Percentiles rank a stretch among this genome's conserved stretches.
Evolutionary conservation across 2,797 vertebrate species (phyloP).

Genomic region (Catamblyrhynchus diadema): DNA sequence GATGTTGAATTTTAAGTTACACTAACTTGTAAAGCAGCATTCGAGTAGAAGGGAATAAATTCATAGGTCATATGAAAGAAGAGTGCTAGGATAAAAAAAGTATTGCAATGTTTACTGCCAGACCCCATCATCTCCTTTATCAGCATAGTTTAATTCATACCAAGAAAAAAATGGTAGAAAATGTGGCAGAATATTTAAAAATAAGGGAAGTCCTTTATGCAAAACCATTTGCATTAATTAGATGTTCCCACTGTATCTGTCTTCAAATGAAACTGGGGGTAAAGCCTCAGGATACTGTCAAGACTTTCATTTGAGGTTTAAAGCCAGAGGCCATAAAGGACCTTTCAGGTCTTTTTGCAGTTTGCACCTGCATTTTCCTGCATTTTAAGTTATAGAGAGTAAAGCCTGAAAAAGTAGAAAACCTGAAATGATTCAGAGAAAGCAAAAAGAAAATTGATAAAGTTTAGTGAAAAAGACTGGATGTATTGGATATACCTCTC

Average conservation of each 20-base stretch:
- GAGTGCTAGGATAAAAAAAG: not conserved
- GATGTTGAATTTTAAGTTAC: not conserved
- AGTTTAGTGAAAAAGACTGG: not conserved
- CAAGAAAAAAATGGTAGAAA: not conserved
- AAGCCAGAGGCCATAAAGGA: not conserved
- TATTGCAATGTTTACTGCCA: not conserved
- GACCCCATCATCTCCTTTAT: accelerated
- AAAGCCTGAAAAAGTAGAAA: not conserved
- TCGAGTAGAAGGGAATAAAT: not conserved
- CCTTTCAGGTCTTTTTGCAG: not conserved
- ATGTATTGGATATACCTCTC: not conserved
- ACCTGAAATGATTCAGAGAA: not conserved
- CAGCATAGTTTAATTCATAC: not conserved
- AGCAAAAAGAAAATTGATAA: not conserved
- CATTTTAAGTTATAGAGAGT: not conserved
- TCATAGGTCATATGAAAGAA: not conserved
- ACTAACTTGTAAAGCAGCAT: not conserved
- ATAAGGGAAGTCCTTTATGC: not conserved
- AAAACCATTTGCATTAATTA: not conserved
- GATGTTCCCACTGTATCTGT: not conserved
- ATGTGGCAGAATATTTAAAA: not conserved
- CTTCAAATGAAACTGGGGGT: not conserved
- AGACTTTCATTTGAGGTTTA: not conserved
- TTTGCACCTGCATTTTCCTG: not conserved
- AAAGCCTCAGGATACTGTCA: not conserved